Base-by-base conservation (phyloP, 2,888 invertebrate genomes). In the Dicyrtomina minuta region DNA sequence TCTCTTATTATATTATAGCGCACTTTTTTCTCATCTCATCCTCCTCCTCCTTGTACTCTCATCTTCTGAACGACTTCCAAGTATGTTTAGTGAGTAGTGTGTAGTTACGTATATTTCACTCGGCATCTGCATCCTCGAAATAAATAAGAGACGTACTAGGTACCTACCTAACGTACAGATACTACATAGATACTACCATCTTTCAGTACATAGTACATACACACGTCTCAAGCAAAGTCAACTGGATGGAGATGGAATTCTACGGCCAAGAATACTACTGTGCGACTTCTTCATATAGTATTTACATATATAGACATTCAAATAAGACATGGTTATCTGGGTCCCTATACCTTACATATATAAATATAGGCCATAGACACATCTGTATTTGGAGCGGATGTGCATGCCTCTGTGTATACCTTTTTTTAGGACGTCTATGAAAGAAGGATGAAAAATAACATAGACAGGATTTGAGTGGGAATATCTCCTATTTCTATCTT, bases 21-120 rank as follows among this genome's bases (percentile, higher is more conserved):
- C 44, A 39, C 61, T 58, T 60, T 66, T 66, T 58, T 26, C 66
- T 56, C 65, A 43, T 68, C 55, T 51, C 65, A 27, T 27, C 58
- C 22, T 61, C 46, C 44, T 33, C n/a, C 22, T 66, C 66, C 22
- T 60, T 65, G 65, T 55, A 46, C 51, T 62, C 41, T 60, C 71
- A 17, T 68, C 39, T 68, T 41, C 44, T 49, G 26, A 49, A 6
- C 53, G 2, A 17, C n/a, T 46, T 46, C n/a, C 46, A 3, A 20
- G 46, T n/a, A 46, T 4, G 46, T n/a, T n/a, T n/a, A n/a, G 46
- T 6, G 13, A 46, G 46, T 46, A 20, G 20, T 46, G 46, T 12
- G 10, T n/a, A 33, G 33, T 12, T 22, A 5, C 44, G 3, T 66
- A 24, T 13, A 15, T 43, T 33, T 26, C 33, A 33, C 24, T 41